Evolutionary conservation across 2,888 invertebrate genomes (phyloP).

Genomic region (Minunthozetes semirufus): DNA sequence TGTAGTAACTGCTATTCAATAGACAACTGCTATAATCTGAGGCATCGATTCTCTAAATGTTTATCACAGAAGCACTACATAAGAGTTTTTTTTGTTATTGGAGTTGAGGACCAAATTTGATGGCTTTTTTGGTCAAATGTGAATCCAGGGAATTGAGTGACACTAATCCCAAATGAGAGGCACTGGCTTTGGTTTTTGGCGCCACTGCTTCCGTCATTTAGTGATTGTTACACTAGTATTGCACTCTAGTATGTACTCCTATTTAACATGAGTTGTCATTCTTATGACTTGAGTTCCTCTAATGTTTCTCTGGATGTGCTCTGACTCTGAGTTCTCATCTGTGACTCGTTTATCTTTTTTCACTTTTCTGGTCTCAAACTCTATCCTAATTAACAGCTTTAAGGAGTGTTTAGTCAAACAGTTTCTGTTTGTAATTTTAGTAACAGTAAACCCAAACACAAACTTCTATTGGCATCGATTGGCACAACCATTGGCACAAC

Average conservation of each 20-base stretch:
- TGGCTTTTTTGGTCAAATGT: conserved; percentile 5
- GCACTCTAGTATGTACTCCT: too few relatives aligned
- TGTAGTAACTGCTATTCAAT: too few relatives aligned
- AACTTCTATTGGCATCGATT: neutral
- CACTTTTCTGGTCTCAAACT: neutral
- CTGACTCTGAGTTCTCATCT: neutral
- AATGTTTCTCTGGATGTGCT: neutral
- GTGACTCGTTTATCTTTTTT: neutral
- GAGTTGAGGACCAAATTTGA: neutral
- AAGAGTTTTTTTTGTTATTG: neutral
- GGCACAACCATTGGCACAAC: too few relatives aligned
- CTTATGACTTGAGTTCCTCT: neutral
- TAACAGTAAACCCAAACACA: conserved; percentile 18
- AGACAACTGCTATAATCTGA: neutral
- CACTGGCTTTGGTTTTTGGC: neutral
- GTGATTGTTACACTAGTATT: conserved; percentile 15
- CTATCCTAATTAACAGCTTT: conserved; percentile 19
- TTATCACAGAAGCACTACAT: neutral
- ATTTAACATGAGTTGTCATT: conserved; percentile 24
- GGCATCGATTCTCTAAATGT: neutral
- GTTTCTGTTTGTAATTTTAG: conserved; percentile 20
- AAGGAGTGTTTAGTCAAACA: conserved; percentile 19
- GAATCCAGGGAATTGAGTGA: conserved; percentile 14
- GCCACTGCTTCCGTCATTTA: conserved; percentile 23
- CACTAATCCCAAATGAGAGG: conserved; percentile 10